Evolutionary conservation across 2,888 invertebrate genomes (phyloP).

Genomic region (Aleiodes testaceus): DNA sequence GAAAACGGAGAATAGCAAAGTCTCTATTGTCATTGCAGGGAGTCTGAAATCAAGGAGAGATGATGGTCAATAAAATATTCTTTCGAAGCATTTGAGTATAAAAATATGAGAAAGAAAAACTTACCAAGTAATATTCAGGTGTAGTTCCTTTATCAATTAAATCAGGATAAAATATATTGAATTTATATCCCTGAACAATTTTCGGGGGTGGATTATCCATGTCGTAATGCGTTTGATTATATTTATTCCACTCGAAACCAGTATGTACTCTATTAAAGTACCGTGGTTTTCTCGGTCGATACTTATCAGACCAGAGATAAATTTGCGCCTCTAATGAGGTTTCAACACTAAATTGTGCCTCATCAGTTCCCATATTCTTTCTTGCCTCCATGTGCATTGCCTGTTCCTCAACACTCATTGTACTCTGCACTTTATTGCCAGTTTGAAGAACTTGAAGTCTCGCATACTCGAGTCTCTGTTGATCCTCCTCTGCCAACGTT

Average conservation of each 20-base stretch:
- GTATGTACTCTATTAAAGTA: constrained; percentile 98
- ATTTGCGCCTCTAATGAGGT: constrained; percentile 88
- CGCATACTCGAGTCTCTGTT: constrained; percentile 82
- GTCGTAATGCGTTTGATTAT: constrained; percentile 99
- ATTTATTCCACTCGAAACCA: constrained; percentile 99
- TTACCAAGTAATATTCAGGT: constrained; percentile 93
- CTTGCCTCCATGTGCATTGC: constrained; percentile 86
- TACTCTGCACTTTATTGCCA: constrained; percentile 76
- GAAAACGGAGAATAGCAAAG: constrained; percentile 95
- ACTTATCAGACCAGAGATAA: constrained; percentile 98
- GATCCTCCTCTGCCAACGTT: constrained; percentile 84
- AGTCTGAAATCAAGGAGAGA: constrained; percentile 77
- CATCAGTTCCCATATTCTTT: constrained; percentile 89
- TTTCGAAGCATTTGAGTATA: background rate
- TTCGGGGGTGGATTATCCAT: constrained; percentile 99
- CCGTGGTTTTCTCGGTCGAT: constrained; percentile 95
- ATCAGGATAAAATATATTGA: constrained; percentile 99
- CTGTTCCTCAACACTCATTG: constrained; percentile 75
- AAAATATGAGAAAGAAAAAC: background rate
- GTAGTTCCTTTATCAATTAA: constrained; percentile 94
- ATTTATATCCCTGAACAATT: constrained; percentile 99
- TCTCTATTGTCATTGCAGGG: constrained; percentile 94
- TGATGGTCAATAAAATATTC: background rate
- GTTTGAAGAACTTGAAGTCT: constrained; percentile 80
- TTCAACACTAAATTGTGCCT: constrained; percentile 94